phyloP scores from a whole-genome alignment of 2,113 vertebrate genomes.

The Ctenodactylus gundi region DNA sequence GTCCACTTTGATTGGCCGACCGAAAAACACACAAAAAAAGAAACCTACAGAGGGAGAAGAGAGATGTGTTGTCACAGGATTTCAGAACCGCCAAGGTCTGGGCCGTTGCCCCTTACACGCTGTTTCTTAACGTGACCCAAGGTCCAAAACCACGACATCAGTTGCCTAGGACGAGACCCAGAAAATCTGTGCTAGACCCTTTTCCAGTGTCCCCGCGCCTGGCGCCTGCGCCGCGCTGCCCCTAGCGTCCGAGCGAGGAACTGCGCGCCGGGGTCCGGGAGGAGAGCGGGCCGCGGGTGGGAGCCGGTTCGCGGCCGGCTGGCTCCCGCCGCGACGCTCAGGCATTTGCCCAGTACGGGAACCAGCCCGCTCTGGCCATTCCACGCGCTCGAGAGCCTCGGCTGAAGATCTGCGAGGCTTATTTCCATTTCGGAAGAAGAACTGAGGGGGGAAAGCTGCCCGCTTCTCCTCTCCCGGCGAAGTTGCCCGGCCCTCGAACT shows the following conservation, averaged over 20 bases:
- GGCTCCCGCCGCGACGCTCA: not conserved
- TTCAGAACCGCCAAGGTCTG: not conserved
- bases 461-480: not conserved
- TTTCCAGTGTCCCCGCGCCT: not conserved
- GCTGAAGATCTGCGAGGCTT: not conserved
- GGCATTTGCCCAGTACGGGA: not conserved
- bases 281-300: too few species aligned
- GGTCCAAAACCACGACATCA: not conserved
- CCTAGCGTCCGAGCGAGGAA: constrained; percentile 33
- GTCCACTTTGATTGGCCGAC: not conserved
- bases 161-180: not conserved
- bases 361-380: not conserved
- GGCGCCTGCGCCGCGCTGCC: constrained; percentile 49
- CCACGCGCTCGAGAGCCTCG: not conserved
- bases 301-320: too few species aligned
- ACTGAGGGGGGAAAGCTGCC: not conserved
- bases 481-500: not conserved
- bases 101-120: not conserved
- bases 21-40: not conserved
- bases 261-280: too few species aligned
- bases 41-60: not conserved
- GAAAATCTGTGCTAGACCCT: not conserved
- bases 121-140: not conserved
- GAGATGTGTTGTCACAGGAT: not conserved
- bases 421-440: not conserved